These are phyloP conservation scores for Philypnodon macrostomus DNA, from an alignment of 2,797 vertebrate genomes.

Conservation along the genomic window DNA sequence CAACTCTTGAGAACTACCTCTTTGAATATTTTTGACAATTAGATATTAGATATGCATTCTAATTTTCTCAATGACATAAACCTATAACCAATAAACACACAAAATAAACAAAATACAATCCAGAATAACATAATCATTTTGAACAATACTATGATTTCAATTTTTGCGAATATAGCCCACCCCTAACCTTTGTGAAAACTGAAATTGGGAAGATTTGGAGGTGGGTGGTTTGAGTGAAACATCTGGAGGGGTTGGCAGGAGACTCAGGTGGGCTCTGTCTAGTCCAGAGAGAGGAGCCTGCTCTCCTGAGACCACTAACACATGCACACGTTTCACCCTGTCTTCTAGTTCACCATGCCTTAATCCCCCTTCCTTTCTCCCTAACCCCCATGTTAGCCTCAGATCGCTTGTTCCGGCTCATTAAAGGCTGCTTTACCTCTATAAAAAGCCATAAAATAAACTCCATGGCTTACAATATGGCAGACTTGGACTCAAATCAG, in stretches of 20 bases:
- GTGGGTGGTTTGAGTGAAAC: constrained; percentile 44
- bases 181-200: constrained; percentile 4
- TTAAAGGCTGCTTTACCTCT: constrained; percentile 35
- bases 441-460: constrained; percentile 44
- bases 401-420: constrained; percentile 32
- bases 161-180: too few relatives aligned
- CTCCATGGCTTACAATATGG: constrained; percentile 27
- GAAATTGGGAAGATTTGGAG: constrained; percentile 14
- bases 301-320: constrained; percentile 51
- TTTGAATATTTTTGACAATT: too few relatives aligned
- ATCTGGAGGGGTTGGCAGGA: constrained; percentile 65
- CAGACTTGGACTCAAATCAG: constrained; percentile 51
- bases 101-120: too few relatives aligned
- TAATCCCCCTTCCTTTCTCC: constrained; percentile 28
- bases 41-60: too few relatives aligned
- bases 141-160: too few relatives aligned
- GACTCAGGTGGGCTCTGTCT: constrained; percentile 73
- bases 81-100: too few relatives aligned
- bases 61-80: too few relatives aligned
- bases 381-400: constrained; percentile 8
- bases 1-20: too few relatives aligned
- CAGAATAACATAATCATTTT: too few relatives aligned
- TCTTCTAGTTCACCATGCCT: constrained; percentile 46
- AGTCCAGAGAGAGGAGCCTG: constrained; percentile 59
- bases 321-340: constrained; percentile 16